These are phyloP conservation scores for Paguma larvata DNA, from an alignment of 2,797 vertebrate genomes.

Conservation along the genomic window DNA sequence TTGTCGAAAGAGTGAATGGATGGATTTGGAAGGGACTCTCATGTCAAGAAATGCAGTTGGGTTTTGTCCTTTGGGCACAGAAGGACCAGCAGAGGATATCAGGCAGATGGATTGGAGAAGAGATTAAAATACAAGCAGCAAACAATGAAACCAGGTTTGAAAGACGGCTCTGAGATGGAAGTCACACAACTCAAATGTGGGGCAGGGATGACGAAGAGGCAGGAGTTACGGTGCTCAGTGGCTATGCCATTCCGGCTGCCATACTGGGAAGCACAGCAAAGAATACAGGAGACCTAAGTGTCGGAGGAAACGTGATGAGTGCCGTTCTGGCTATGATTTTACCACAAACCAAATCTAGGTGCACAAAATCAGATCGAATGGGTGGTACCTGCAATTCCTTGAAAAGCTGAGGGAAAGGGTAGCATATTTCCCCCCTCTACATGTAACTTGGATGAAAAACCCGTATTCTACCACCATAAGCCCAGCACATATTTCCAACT, in stretches of 20 bases:
- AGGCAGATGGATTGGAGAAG: not conserved
- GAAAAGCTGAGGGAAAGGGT: not conserved
- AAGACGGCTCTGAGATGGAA: not conserved
- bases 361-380: not conserved
- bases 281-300: fast-evolving
- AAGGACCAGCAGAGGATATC: not conserved
- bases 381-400: not conserved
- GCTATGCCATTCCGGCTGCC: not conserved
- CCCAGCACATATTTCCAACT: not conserved
- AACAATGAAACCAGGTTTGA: not conserved
- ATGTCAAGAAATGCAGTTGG: not conserved
- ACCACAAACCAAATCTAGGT: not conserved
- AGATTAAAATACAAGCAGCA: not conserved
- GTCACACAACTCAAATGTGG: not conserved
- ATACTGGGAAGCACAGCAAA: not conserved
- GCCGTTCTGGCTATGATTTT: not conserved
- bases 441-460: not conserved
- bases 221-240: not conserved
- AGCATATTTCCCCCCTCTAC: not conserved
- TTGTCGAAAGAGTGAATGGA: not conserved
- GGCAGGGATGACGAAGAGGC: not conserved
- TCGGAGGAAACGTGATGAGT: not conserved
- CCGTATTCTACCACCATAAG: not conserved
- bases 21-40: not conserved
- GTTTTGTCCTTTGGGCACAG: not conserved